Base-by-base conservation (phyloP, 1,140 invertebrate genomes). In the Drosophila subobscura region DNA sequence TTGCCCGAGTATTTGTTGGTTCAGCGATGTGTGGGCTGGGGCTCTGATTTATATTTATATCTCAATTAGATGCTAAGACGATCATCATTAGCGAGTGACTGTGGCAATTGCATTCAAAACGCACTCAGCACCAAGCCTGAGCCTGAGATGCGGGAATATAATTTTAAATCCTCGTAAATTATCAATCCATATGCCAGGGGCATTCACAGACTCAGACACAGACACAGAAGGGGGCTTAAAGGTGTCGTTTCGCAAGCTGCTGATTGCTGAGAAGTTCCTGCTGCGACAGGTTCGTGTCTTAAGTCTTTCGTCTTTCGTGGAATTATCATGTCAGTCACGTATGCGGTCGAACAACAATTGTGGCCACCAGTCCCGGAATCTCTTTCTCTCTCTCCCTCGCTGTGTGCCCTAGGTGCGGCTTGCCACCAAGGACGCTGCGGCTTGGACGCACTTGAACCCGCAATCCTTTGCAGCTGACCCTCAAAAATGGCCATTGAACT, bases 151-250 rank as follows among this genome's bases (percentile, higher is more conserved):
- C 46, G 71, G 37, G 44, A 83, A 72, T 77, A 56, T 20, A 20
- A 20, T 54, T 54, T 51, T 71, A 51, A 49, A 23, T 55, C 49
- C 37, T 37, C 16, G 25, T 65, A 74, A 85, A 74, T 74, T 86
- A 77, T 86, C 81, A 85, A 85, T 85, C 77, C 86, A 85, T 85
- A 85, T 85, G 81, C 81, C 63, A 68, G 77, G 42, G 65, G 75
- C 65, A 78, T 79, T 83, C 79, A 60, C 33, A 37, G 42, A 12
- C 23, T 8, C 41, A 42, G 33, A 54, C 65, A 47, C 47, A n/a
- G 4, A 40, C 23, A 29, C 42, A 27, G 27, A 5, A 27, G 1
- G 25, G 2, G 53, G 71, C 77, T 83, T 84, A 79, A 60, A 84
- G 81, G 61, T 83, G 65, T 52, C 65, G 80, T 27, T 5, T 37